These are phyloP conservation scores for Sciurus niger DNA, from an alignment of 2,113 vertebrate species.

Conservation along the genomic window DNA sequence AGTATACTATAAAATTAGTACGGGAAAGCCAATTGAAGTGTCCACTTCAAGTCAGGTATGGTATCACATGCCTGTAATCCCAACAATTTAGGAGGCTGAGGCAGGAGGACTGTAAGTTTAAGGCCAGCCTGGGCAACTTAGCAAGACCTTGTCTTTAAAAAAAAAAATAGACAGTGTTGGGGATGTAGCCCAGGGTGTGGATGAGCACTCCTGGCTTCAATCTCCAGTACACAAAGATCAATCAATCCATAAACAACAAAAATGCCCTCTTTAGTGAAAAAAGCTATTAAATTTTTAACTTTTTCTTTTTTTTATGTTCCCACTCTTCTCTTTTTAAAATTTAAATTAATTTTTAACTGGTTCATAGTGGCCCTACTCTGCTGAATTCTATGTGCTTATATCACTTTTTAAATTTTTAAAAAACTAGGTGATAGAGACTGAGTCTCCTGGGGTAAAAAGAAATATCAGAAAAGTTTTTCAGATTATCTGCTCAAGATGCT, in stretches of 20 bases:
- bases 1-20: conserved; percentile 22
- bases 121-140: too few species aligned
- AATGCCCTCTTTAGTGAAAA: not conserved
- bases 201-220: too few species aligned
- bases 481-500: conserved; percentile 16
- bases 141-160: too few species aligned
- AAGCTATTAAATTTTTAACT: not conserved
- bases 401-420: not conserved
- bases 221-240: too few species aligned
- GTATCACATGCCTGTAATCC: too few species aligned
- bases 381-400: not conserved
- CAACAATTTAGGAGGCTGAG: too few species aligned
- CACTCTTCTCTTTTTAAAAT: not conserved
- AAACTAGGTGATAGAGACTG: not conserved
- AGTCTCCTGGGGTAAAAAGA: not conserved
- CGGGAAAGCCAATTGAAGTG: conserved; percentile 45
- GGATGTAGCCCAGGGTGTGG: too few species aligned
- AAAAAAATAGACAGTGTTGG: too few species aligned
- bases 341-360: not conserved
- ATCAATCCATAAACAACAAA: too few species aligned
- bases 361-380: not conserved
- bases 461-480: conserved; percentile 13
- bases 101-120: too few species aligned
- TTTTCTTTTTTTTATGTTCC: not conserved
- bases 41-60: not conserved